Conservation (phyloP, 2,113 vertebrate genomes). For the Calyptomena viridis region DNA sequence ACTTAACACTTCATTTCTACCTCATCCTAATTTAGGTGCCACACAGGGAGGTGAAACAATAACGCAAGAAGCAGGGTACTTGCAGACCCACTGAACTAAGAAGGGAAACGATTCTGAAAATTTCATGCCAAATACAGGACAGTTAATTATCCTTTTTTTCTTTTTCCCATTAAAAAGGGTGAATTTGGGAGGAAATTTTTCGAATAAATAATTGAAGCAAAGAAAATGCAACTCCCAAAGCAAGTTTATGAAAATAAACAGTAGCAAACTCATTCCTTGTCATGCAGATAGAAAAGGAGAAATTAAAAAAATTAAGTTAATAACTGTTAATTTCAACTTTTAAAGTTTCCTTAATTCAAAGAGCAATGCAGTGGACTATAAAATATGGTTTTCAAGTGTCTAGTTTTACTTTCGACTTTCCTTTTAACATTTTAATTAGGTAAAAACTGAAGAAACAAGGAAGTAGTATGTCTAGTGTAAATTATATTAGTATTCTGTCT, state of each 20-base stretch:
- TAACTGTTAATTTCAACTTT: not conserved
- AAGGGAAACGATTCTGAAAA: not conserved
- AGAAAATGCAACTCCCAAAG: not conserved
- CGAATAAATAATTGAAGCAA: not conserved
- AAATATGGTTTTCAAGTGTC: not conserved
- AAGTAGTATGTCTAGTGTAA: not conserved
- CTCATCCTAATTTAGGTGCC: not conserved
- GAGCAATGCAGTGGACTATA: not conserved
- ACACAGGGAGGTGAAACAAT: not conserved
- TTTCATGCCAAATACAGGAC: not conserved
- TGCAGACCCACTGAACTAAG: not conserved
- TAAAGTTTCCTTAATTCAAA: not conserved
- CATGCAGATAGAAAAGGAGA: constrained; percentile 2
- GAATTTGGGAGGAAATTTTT: not conserved
- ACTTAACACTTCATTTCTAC: not conserved
- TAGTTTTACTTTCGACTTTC: not conserved
- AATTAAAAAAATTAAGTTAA: not conserved
- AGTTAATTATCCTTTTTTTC: not conserved
- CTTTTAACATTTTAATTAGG: not conserved
- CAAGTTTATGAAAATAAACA: not conserved
- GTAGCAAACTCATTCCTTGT: not conserved
- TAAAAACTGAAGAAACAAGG: not conserved
- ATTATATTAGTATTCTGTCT: not conserved
- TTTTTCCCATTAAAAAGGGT: not conserved
- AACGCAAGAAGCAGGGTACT: not conserved